These are phyloP conservation scores for Hydriomena furcata DNA, from an alignment of 2,888 invertebrate genomes.

Conservation along the genomic window DNA sequence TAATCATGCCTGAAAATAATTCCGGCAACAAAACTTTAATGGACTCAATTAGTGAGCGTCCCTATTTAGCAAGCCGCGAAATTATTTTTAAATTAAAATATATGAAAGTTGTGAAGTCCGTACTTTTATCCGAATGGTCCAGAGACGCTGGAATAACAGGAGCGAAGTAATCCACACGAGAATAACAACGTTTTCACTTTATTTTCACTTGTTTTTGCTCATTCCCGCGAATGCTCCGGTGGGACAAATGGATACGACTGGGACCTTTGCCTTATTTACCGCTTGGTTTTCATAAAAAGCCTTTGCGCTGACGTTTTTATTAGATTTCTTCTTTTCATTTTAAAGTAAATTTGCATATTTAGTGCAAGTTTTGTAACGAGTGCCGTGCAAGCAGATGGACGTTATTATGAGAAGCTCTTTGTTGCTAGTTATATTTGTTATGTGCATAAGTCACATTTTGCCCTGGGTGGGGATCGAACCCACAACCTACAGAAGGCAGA, in stretches of 20 bases:
- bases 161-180: conserved; percentile 70
- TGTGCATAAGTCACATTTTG: too few species aligned
- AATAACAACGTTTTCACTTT: conserved; percentile 77
- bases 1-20: conserved; percentile 48
- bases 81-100: conserved; percentile 59
- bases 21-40: conserved; percentile 50
- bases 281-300: conserved; percentile 54
- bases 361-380: conserved; percentile 16
- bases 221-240: conserved; percentile 63
- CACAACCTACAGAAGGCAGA: too few species aligned
- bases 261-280: conserved; percentile 65
- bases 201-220: conserved; percentile 74
- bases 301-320: conserved; percentile 47
- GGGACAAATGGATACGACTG: conserved; percentile 63
- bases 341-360: conserved; percentile 39
- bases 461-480: too few species aligned
- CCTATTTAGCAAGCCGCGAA: conserved; percentile 45
- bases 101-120: conserved; percentile 50
- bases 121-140: conserved; percentile 51
- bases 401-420: not conserved
- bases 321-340: conserved; percentile 36
- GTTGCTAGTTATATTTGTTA: too few species aligned
- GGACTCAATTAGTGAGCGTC: conserved; percentile 54
- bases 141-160: conserved; percentile 59
- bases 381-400: not conserved